A percentile compares a stretch with the other conserved stretches of the same genome.
Evolutionary conservation across 2,888 invertebrate genomes (phyloP).

Genomic region (Myopa tessellatipennis): DNA sequence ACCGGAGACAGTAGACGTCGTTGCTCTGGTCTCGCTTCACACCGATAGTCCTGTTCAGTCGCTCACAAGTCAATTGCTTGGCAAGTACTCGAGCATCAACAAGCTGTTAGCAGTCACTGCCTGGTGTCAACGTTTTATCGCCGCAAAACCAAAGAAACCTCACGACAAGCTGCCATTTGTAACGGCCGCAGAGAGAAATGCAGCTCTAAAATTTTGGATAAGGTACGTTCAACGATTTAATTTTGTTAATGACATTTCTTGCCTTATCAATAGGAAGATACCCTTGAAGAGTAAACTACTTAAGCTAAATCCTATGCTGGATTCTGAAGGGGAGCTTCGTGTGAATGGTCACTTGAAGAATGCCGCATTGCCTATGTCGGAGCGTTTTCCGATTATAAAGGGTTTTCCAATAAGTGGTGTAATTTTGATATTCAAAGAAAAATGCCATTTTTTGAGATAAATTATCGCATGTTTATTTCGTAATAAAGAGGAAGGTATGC

Average conservation of each 20-base stretch:
- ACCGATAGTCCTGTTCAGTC: too few relatives aligned
- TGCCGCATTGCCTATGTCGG: neutral
- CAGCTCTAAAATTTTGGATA: too few relatives aligned
- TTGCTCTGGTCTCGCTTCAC: neutral
- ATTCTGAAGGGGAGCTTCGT: neutral
- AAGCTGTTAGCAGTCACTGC: constrained; percentile 9
- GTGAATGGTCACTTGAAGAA: neutral
- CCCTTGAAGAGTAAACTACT: neutral
- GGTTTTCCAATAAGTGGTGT: too few relatives aligned
- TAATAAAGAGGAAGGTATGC: too few relatives aligned
- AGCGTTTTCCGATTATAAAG: neutral
- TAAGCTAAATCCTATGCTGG: neutral
- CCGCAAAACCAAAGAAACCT: neutral
- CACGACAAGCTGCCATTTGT: neutral
- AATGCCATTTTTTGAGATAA: too few relatives aligned
- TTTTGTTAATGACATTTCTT: neutral
- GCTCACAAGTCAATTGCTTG: neutral
- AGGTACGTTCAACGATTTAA: neutral
- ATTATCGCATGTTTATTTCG: too few relatives aligned
- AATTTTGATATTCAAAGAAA: too few relatives aligned
- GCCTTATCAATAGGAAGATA: neutral
- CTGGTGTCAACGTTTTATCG: constrained; percentile 17
- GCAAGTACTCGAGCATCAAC: constrained; percentile 6
- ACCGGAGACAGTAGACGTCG: neutral
- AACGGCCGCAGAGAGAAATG: neutral